phyloP scores from a whole-genome alignment of 2,797 vertebrate genomes.

The Sebastes hopkinsi region DNA sequence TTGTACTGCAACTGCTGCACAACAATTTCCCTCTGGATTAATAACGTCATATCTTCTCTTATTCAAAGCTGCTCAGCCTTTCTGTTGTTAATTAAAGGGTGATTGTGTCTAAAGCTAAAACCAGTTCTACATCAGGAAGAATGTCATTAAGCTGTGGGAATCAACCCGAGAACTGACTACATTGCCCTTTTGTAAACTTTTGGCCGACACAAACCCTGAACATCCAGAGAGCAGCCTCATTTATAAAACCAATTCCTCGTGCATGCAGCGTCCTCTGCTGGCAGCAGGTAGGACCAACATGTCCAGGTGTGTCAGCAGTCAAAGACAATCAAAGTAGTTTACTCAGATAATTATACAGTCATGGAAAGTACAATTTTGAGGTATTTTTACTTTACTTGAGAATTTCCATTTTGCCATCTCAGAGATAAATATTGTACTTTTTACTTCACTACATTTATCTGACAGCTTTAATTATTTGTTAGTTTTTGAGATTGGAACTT shows the following conservation, averaged over 20 bases:
- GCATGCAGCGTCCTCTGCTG: conserved; percentile 42
- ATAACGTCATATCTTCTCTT: background rate
- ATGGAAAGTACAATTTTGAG: background rate
- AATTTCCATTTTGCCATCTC: background rate
- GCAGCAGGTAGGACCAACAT: background rate
- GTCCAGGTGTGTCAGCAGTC: too few species aligned
- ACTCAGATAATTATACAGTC: background rate
- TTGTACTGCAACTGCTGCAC: too few species aligned
- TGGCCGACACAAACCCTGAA: background rate
- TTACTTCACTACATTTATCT: background rate
- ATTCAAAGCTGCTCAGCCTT: background rate
- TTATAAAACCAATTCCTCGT: background rate
- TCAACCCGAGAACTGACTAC: background rate
- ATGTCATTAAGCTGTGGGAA: background rate
- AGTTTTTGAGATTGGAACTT: background rate
- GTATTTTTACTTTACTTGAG: background rate
- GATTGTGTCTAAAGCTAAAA: background rate
- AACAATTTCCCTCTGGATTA: background rate
- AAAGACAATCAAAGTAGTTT: background rate
- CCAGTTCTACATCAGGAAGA: background rate
- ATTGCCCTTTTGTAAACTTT: background rate
- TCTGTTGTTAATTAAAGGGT: background rate
- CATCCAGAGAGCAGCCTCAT: background rate
- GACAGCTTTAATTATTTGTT: background rate
- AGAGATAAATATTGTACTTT: background rate